Conservation (phyloP, 2,888 invertebrate genomes). For the Acholoe squamosa region DNA sequence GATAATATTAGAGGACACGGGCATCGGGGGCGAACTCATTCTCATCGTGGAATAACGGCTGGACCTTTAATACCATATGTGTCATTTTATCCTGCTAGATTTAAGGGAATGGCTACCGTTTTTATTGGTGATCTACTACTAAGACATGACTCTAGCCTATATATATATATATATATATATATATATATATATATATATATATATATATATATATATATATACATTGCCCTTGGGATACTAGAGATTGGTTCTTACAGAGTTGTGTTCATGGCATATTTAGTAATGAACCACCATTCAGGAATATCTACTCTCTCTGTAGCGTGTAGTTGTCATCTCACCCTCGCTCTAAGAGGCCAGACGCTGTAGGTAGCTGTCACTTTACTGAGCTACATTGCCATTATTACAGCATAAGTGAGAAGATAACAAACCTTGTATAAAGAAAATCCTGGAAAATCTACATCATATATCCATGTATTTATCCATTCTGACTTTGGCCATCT, state of each 20-base stretch:
- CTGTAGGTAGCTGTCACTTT: not conserved
- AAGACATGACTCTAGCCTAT: not conserved
- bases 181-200: not conserved
- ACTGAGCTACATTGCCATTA: conserved; percentile 26
- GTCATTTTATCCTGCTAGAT: conserved; percentile 9
- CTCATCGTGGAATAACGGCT: conserved; percentile 47
- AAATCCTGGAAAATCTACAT: not conserved
- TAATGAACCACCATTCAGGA: conserved; percentile 46
- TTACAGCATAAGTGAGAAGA: conserved; percentile 12
- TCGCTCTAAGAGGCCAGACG: too few species aligned
- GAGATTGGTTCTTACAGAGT: not conserved
- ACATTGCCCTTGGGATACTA: not conserved
- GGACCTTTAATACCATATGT: not conserved
- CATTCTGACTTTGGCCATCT: not conserved
- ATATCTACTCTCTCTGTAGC: conserved; percentile 47
- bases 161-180: not conserved
- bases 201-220: conserved; percentile 7
- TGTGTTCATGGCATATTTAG: conserved; percentile 44
- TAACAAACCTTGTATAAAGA: not conserved
- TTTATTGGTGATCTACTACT: not conserved
- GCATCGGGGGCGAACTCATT: conserved; percentile 41
- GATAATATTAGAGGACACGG: not conserved
- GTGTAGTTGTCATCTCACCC: not conserved
- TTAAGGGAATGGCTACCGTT: not conserved
- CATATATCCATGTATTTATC: conserved; percentile 9